These are phyloP conservation scores for Eupleurogrammus muticus DNA, from an alignment of 2,797 vertebrate species.

Conservation along the genomic window DNA sequence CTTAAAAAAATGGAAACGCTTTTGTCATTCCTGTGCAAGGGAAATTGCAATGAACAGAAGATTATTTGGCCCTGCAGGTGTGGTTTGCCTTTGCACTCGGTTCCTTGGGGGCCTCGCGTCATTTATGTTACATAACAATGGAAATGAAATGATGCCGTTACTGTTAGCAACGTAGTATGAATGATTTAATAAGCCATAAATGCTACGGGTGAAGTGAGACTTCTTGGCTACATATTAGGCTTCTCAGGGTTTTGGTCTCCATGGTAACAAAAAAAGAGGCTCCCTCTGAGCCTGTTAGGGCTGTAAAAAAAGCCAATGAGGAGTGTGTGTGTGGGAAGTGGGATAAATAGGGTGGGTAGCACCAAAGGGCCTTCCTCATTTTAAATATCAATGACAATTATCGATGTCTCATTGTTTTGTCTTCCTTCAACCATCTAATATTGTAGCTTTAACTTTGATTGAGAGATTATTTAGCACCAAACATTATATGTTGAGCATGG, in stretches of 20 bases:
- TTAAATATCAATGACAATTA: slow-evolving; percentile 46
- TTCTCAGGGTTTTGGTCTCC: slow-evolving; percentile 76
- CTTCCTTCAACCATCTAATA: slow-evolving; percentile 45
- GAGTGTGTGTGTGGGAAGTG: slow-evolving; percentile 41
- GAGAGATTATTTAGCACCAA: slow-evolving; percentile 45
- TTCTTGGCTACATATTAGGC: slow-evolving; percentile 66
- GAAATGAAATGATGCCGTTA: slow-evolving; percentile 59
- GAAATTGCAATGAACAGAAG: neutral
- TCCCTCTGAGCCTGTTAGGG: slow-evolving; percentile 71
- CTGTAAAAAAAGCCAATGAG: slow-evolving; percentile 48
- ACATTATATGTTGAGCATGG: slow-evolving; percentile 17
- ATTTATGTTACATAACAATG: slow-evolving; percentile 64
- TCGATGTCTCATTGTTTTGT: slow-evolving; percentile 47
- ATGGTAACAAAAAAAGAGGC: slow-evolving; percentile 81
- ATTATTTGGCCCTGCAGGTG: neutral
- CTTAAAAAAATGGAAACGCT: neutral
- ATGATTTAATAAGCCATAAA: slow-evolving; percentile 73
- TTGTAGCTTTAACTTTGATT: slow-evolving; percentile 39
- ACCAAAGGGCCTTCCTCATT: slow-evolving; percentile 29
- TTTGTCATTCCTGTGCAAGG: slow-evolving; percentile 28
- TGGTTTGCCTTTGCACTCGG: slow-evolving; percentile 25
- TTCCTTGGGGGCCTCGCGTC: slow-evolving; percentile 41
- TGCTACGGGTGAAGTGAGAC: slow-evolving; percentile 63
- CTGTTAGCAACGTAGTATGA: slow-evolving; percentile 61
- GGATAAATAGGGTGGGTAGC: slow-evolving; percentile 55